Conservation (phyloP, 2,888 invertebrate species). For the Pocota personata region DNA sequence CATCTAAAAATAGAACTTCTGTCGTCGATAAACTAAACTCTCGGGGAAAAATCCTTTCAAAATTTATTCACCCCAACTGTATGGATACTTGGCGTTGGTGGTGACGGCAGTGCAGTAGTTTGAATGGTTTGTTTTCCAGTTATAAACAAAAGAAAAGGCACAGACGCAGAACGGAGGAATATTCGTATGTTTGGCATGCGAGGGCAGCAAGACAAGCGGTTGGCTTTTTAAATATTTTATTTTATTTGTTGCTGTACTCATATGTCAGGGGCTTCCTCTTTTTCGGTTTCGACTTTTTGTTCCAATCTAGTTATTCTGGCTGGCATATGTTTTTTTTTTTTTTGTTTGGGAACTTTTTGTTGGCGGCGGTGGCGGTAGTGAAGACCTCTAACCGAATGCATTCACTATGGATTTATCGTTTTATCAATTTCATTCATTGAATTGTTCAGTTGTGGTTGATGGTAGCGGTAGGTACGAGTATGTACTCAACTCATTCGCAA, state of each 20-base stretch:
- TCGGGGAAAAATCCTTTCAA: slow-evolving; percentile 27
- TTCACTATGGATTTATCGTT: slow-evolving; percentile 15
- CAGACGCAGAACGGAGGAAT: neutral
- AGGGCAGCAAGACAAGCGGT: slow-evolving; percentile 4
- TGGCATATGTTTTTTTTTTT: neutral
- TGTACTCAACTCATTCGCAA: neutral
- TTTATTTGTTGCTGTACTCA: neutral
- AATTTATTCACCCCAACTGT: slow-evolving; percentile 50
- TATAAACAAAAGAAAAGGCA: slow-evolving; percentile 13
- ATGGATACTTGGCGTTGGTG: neutral
- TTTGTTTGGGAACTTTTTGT: neutral
- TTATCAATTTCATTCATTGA: slow-evolving; percentile 32
- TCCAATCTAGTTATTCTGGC: neutral
- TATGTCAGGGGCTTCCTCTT: slow-evolving; percentile 20
- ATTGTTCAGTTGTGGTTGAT: slow-evolving; percentile 15
- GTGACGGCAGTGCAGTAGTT: neutral
- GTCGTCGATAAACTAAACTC: slow-evolving; percentile 1
- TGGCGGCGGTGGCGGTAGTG: neutral
- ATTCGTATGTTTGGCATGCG: neutral
- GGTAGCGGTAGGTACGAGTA: neutral
- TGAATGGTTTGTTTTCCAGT: slow-evolving; percentile 9
- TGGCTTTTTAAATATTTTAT: slow-evolving; percentile 15
- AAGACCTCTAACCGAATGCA: slow-evolving; percentile 9
- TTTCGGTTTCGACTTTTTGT: neutral
- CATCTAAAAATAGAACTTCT: slow-evolving; percentile 28